Percentiles rank a stretch among this genome's conserved stretches.
Conservation (phyloP, 2,888 invertebrate species). For the Hemaris fuciformis region DNA sequence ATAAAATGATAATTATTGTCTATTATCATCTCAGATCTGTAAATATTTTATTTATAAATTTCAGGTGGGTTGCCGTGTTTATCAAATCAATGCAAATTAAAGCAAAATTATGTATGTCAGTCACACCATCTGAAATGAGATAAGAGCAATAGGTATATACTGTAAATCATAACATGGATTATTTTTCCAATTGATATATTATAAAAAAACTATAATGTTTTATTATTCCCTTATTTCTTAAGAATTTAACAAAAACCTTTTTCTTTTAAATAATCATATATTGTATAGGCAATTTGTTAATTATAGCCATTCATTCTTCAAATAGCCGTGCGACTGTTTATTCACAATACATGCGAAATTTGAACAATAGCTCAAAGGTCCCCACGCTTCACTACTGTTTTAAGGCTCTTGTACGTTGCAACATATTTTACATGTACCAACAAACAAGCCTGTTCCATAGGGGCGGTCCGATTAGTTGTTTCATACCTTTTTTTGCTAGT, state of each 20-base stretch:
- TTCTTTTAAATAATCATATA: background rate
- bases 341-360: conserved; percentile 21
- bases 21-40: too few relatives aligned
- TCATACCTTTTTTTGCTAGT: too few relatives aligned
- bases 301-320: background rate
- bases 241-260: background rate
- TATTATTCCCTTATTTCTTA: background rate
- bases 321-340: conserved; percentile 15
- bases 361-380: conserved; percentile 20
- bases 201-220: background rate
- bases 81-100: too few relatives aligned
- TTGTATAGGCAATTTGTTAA: background rate
- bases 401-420: conserved; percentile 9
- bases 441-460: too few relatives aligned
- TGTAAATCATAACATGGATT: too few relatives aligned
- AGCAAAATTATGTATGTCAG: too few relatives aligned
- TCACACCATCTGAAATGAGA: too few relatives aligned
- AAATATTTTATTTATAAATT: too few relatives aligned
- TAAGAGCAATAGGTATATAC: too few relatives aligned
- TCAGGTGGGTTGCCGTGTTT: too few relatives aligned
- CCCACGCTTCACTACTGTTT: conserved; percentile 17
- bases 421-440: background rate
- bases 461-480: too few relatives aligned
- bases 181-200: background rate
- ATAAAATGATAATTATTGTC: too few relatives aligned